These are phyloP conservation scores for Scaptodrosophila latifasciaeformis DNA, from an alignment of 2,888 invertebrate genomes.

Conservation along the genomic window DNA sequence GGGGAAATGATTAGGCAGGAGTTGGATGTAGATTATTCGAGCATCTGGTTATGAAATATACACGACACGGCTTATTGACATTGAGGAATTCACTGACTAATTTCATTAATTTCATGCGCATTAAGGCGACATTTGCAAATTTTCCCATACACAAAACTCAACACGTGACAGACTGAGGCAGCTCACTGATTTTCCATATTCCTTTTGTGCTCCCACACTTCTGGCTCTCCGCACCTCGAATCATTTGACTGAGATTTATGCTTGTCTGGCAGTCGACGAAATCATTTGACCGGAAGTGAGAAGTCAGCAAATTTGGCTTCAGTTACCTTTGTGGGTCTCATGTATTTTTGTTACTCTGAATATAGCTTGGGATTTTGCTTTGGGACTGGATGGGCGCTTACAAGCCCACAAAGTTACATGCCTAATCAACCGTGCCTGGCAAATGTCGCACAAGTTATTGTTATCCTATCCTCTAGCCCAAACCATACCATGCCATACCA, in stretches of 20 bases:
- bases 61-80: conserved; percentile 36
- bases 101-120: conserved; percentile 60
- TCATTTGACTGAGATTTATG: conserved; percentile 38
- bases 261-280: conserved; percentile 39
- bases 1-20: neutral
- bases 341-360: neutral
- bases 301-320: conserved; percentile 61
- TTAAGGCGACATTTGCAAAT: conserved; percentile 52
- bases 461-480: no score
- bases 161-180: neutral
- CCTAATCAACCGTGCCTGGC: conserved; percentile 60
- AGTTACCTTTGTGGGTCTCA: conserved; percentile 42
- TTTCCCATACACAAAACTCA: conserved; percentile 29
- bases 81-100: conserved; percentile 43
- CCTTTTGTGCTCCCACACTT: no score
- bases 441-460: conserved; percentile 51
- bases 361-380: neutral
- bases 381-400: neutral
- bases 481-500: neutral
- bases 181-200: no score
- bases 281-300: conserved; percentile 64
- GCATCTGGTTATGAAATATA: conserved; percentile 44
- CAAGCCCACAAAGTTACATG: conserved; percentile 15
- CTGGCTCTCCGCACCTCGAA: neutral
- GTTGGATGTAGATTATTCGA: no score